Evolutionary conservation across 2,113 vertebrate genomes (phyloP).

Genomic region (Canis aureus): DNA sequence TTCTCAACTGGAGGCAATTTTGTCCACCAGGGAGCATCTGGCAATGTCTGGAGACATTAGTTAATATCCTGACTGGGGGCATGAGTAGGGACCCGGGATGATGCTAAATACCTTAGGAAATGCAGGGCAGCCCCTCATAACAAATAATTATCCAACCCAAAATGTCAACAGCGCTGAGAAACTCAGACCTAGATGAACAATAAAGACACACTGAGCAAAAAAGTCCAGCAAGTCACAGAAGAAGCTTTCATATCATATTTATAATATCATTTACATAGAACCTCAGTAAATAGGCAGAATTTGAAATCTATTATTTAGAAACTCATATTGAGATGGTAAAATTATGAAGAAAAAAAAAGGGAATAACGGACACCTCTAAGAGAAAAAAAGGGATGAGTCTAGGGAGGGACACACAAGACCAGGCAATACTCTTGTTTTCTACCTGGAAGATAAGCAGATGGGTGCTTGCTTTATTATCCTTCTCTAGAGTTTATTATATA

Average conservation of each 20-base stretch:
- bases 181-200: not conserved
- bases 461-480: not conserved
- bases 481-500: not conserved
- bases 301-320: not conserved
- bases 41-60: not conserved
- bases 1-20: not conserved
- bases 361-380: not conserved
- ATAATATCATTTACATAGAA: not conserved
- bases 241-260: not conserved
- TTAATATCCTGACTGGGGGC: not conserved
- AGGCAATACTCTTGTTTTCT: not conserved
- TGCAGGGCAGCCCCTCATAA: not conserved
- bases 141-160: not conserved
- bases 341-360: not conserved
- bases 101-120: not conserved
- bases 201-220: not conserved
- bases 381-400: not conserved
- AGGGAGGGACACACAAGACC: not conserved
- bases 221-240: not conserved
- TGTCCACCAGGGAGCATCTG: not conserved
- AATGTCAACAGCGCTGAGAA: not conserved
- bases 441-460: not conserved
- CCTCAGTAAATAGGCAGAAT: not conserved
- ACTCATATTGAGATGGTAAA: not conserved
- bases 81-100: not conserved